A percentile compares a stretch with the other conserved stretches of the same genome.
phyloP scores from a whole-genome alignment of 2,888 invertebrate species.

The Drosophila nr. perissopoda region DNA sequence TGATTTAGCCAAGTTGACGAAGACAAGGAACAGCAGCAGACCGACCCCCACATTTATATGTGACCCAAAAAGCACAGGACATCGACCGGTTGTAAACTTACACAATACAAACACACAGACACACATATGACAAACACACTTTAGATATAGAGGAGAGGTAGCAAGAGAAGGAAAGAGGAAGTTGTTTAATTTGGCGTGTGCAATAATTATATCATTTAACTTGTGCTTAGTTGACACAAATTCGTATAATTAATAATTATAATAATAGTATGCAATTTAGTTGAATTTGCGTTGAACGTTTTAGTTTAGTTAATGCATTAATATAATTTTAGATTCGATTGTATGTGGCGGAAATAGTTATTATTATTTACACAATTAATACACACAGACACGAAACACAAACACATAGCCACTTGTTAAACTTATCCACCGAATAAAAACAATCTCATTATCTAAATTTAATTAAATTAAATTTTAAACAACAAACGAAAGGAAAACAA shows the following conservation, averaged over 20 bases:
- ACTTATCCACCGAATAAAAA: conserved; percentile 79
- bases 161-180: conserved; percentile 28
- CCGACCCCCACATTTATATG: conserved; percentile 35
- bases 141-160: conserved; percentile 15
- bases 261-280: conserved; percentile 71
- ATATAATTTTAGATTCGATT: conserved; percentile 63
- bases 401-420: conserved; percentile 76
- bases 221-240: conserved; percentile 60
- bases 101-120: conserved; percentile 13
- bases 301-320: conserved; percentile 70
- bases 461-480: conserved; percentile 58
- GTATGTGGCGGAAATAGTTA: conserved; percentile 63
- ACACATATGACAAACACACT: conserved; percentile 26
- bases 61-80: conserved; percentile 42
- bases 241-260: conserved; percentile 44
- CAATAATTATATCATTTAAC: conserved; percentile 58
- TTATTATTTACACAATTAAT: conserved; percentile 34
- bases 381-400: conserved; percentile 32
- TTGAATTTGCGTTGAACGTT: conserved; percentile 74
- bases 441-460: conserved; percentile 78
- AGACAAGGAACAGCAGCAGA: conserved; percentile 6
- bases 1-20: conserved; percentile 4
- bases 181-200: conserved; percentile 64
- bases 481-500: conserved; percentile 33
- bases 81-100: conserved; percentile 63